Evolutionary conservation across 2,888 invertebrate species (phyloP).

Genomic region (Acronicta leporina): DNA sequence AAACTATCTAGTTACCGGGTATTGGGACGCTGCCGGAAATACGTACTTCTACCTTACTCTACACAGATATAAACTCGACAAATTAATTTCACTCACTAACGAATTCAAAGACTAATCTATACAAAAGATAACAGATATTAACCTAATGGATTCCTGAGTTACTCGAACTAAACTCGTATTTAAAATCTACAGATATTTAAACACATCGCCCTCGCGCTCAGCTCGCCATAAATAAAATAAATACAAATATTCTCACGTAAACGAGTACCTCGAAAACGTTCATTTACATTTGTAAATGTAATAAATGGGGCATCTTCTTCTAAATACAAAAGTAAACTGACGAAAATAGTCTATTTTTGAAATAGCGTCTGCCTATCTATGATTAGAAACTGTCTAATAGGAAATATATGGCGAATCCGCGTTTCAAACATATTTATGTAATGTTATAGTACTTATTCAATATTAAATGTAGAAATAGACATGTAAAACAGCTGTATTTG

Average conservation of each 20-base stretch:
- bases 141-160: constrained; percentile 83
- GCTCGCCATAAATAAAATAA: constrained; percentile 88
- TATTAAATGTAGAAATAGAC: constrained; percentile 30
- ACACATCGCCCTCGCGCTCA: constrained; percentile 84
- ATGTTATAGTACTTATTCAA: constrained; percentile 23
- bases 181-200: constrained; percentile 87
- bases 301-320: constrained; percentile 85
- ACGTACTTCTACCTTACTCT: too few relatives aligned
- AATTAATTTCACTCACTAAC: constrained; percentile 57
- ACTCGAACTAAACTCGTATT: constrained; percentile 82
- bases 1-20: too few relatives aligned
- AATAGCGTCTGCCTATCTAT: constrained; percentile 62
- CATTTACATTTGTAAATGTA: constrained; percentile 88
- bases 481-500: constrained; percentile 33
- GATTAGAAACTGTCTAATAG: constrained; percentile 65
- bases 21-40: too few relatives aligned
- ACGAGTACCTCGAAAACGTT: constrained; percentile 85
- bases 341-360: constrained; percentile 75
- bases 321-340: constrained; percentile 82
- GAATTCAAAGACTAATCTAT: constrained; percentile 62
- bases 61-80: constrained; percentile 48
- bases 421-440: constrained; percentile 55
- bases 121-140: constrained; percentile 83
- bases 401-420: constrained; percentile 63
- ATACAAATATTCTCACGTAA: constrained; percentile 89